Evolutionary conservation across 2,113 vertebrate species (phyloP).

Genomic region (Chionomys nivalis): DNA sequence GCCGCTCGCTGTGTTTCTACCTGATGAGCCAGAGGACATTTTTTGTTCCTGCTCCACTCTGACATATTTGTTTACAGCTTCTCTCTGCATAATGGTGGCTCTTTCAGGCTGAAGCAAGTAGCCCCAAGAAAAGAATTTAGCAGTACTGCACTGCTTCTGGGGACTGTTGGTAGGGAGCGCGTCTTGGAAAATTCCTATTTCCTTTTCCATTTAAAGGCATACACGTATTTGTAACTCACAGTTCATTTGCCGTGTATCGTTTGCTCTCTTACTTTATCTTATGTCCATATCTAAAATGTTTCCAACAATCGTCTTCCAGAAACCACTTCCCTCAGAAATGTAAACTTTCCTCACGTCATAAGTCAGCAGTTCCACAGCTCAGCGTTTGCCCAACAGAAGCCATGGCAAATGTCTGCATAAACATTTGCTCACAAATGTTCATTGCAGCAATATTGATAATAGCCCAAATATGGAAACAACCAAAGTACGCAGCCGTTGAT

Average conservation of each 20-base stretch:
- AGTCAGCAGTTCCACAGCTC: background rate
- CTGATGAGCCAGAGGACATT: constrained; percentile 33
- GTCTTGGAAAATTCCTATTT: constrained; percentile 28
- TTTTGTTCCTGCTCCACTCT: background rate
- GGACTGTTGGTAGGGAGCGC: background rate
- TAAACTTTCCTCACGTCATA: background rate
- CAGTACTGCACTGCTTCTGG: background rate
- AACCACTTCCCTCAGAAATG: background rate
- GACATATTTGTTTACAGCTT: constrained; percentile 41
- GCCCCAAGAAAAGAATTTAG: constrained; percentile 22
- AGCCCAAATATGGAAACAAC: background rate
- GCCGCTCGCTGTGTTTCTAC: background rate
- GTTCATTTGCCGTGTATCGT: background rate
- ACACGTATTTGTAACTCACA: background rate
- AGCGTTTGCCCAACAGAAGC: background rate
- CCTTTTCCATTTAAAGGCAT: background rate
- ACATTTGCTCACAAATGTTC: background rate
- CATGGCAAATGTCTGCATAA: background rate
- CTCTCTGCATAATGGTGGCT: constrained; percentile 28
- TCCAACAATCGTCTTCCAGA: constrained; percentile 16
- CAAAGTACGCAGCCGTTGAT: background rate
- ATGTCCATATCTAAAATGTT: background rate
- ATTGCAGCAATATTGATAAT: background rate
- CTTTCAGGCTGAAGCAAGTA: background rate
- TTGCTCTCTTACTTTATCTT: background rate